Percentiles rank a stretch among this genome's conserved stretches.
Conservation (phyloP, 2,888 invertebrate species). For the Petrolisthes cinctipes region DNA sequence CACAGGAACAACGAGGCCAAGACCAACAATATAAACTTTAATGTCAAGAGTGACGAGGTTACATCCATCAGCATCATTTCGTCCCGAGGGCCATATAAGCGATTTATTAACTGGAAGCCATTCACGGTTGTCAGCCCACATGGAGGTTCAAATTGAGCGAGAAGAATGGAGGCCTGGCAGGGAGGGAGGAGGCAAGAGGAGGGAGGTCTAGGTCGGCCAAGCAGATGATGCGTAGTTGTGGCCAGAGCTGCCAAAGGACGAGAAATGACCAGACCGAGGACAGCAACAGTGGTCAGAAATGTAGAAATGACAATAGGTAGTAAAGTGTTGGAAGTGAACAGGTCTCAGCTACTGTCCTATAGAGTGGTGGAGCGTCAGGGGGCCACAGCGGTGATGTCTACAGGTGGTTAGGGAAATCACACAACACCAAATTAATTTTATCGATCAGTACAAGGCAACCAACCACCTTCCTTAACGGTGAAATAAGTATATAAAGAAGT, state of each 20-base stretch:
- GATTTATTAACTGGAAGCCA: slow-evolving; percentile 56
- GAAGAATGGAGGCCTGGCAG: slow-evolving; percentile 16
- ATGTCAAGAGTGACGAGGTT: slow-evolving; percentile 26
- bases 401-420: too few species aligned
- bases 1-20: slow-evolving; percentile 12
- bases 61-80: slow-evolving; percentile 36
- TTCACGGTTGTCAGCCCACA: slow-evolving; percentile 55
- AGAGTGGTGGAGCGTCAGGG: too few species aligned
- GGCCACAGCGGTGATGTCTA: too few species aligned
- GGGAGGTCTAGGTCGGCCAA: slow-evolving; percentile 24
- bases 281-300: slow-evolving; percentile 1
- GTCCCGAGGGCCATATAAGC: slow-evolving; percentile 41
- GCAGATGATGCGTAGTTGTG: slow-evolving; percentile 46
- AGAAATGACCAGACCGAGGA: not conserved
- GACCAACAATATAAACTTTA: slow-evolving; percentile 15
- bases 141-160: slow-evolving; percentile 53
- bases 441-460: too few species aligned
- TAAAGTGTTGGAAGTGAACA: too few species aligned
- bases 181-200: not conserved
- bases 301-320: not conserved
- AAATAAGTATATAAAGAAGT: too few species aligned
- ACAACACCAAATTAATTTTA: too few species aligned
- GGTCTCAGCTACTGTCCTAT: too few species aligned
- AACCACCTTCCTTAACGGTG: too few species aligned
- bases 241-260: slow-evolving; percentile 26